Conservation (phyloP, 2,113 vertebrate species). For the Platysteira castanea region DNA sequence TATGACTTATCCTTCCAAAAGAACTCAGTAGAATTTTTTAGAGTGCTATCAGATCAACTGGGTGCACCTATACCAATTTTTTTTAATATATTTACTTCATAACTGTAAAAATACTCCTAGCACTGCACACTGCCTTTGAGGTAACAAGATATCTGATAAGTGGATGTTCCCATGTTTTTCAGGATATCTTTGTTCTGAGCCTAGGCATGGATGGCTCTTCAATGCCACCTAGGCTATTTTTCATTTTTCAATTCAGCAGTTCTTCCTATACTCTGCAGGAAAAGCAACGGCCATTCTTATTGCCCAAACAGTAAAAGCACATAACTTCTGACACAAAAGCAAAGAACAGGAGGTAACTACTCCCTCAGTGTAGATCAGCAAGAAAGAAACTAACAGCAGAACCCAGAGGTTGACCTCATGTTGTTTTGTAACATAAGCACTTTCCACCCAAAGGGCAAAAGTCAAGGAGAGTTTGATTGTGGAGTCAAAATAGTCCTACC, state of each 20-base stretch:
- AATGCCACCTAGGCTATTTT: not conserved
- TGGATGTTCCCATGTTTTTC: not conserved
- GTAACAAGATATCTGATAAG: not conserved
- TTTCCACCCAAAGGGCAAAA: conserved; percentile 66
- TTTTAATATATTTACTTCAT: not conserved
- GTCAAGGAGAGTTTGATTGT: conserved; percentile 70
- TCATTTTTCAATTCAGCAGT: not conserved
- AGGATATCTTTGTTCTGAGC: not conserved
- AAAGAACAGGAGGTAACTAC: not conserved
- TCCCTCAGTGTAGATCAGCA: not conserved
- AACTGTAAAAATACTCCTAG: not conserved
- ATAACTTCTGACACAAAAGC: not conserved
- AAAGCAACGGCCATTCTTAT: not conserved
- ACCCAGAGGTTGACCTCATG: conserved; percentile 12
- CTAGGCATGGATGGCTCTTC: not conserved
- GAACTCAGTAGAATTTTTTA: not conserved
- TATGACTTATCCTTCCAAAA: not conserved
- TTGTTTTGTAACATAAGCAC: conserved; percentile 73
- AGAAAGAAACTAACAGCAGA: conserved; percentile 22
- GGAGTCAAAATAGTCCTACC: conserved; percentile 67
- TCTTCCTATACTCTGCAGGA: not conserved
- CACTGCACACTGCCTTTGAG: not conserved
- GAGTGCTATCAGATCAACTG: not conserved
- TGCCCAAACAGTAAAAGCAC: not conserved
- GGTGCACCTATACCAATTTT: not conserved